Evolutionary conservation across 2,113 vertebrate genomes (phyloP).

Genomic region (Lophochroa leadbeateri): DNA sequence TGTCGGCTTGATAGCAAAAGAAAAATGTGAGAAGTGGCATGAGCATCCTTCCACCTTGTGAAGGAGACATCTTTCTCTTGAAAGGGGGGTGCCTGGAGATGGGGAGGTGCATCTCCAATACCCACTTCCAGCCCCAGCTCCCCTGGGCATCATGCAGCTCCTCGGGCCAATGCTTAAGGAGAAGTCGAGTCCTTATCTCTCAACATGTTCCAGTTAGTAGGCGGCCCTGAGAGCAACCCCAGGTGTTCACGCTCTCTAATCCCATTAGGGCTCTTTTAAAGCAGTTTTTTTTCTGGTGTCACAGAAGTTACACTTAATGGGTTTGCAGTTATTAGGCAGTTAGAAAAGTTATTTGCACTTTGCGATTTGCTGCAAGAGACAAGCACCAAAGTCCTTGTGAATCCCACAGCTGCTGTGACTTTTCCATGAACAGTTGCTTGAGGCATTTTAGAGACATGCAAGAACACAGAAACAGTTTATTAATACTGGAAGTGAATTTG

Average conservation of each 20-base stretch:
- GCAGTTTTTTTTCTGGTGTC: conserved; percentile 47
- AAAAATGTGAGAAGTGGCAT: background rate
- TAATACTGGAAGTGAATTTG: conserved; percentile 59
- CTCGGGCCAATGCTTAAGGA: background rate
- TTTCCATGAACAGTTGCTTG: conserved; percentile 56
- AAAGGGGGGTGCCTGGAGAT: background rate
- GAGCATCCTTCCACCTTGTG: background rate
- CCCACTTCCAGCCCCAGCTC: background rate
- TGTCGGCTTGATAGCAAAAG: conserved; percentile 13
- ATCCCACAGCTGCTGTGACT: conserved; percentile 69
- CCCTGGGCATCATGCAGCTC: background rate
- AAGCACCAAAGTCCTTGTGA: conserved; percentile 47
- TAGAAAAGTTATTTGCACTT: conserved; percentile 55
- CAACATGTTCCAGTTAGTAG: background rate
- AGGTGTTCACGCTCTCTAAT: conserved; percentile 58
- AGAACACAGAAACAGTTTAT: conserved; percentile 58
- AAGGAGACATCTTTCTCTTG: background rate
- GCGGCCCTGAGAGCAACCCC: conserved; percentile 20
- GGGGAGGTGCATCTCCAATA: background rate
- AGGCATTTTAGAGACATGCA: conserved; percentile 59
- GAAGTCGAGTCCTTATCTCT: background rate
- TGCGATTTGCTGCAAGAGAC: conserved; percentile 15
- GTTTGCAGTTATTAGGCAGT: conserved; percentile 60
- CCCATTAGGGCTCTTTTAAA: conserved; percentile 61
- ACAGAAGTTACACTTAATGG: conserved; percentile 67